Conservation (phyloP, 2,113 vertebrate species). For the Solenodon paradoxus region DNA sequence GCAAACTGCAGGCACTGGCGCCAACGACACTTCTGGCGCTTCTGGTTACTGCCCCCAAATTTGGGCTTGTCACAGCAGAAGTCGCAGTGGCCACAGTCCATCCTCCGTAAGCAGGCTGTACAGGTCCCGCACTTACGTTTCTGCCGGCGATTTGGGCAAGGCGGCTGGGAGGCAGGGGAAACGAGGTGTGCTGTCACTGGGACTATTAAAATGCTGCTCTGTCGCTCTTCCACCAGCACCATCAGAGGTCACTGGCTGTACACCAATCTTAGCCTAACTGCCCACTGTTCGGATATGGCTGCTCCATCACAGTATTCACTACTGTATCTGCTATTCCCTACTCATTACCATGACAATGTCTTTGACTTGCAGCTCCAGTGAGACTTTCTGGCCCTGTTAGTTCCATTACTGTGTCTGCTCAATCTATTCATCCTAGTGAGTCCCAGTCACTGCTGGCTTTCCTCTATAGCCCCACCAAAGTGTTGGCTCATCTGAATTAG, state of each 20-base stretch:
- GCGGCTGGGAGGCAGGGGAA: slow-evolving; percentile 50
- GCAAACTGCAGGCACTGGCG: slow-evolving; percentile 91
- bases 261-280: neutral
- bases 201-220: neutral
- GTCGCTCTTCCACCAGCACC: neutral
- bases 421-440: neutral
- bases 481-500: neutral
- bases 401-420: neutral
- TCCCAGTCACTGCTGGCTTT: neutral
- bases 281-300: neutral
- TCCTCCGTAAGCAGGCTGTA: slow-evolving; percentile 87
- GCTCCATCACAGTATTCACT: neutral
- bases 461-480: neutral
- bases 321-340: neutral
- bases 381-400: neutral
- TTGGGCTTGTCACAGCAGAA: slow-evolving; percentile 93
- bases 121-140: slow-evolving; percentile 89
- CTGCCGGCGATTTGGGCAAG: slow-evolving; percentile 78
- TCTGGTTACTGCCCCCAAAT: slow-evolving; percentile 93
- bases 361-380: neutral
- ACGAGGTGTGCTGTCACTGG: neutral
- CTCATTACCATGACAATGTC: neutral
- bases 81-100: slow-evolving; percentile 91
- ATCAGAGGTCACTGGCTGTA: neutral
- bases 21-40: slow-evolving; percentile 92